Percentiles rank a stretch among this genome's conserved stretches.
phyloP scores from a whole-genome alignment of 1,140 invertebrate species.

The Phymorhynchus buccinoides region DNA sequence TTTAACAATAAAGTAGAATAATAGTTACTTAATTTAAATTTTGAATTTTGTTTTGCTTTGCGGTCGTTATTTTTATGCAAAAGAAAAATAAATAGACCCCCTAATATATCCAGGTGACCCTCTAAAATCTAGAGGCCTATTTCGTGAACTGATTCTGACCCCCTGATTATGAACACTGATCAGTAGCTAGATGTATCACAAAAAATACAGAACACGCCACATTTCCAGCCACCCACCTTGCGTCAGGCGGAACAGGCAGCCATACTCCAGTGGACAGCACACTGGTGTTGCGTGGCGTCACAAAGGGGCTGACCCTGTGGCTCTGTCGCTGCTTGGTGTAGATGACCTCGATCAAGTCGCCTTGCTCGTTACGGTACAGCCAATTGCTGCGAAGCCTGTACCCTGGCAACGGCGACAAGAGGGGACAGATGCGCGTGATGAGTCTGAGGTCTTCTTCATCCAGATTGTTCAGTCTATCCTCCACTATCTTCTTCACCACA shows the following conservation, averaged over 20 bases:
- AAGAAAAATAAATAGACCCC: too few relatives aligned
- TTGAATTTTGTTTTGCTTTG: too few relatives aligned
- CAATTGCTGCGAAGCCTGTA: conserved; percentile 61
- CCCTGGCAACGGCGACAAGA: conserved; percentile 50
- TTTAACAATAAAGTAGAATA: too few relatives aligned
- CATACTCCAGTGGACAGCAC: conserved; percentile 58
- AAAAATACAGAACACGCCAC: not conserved
- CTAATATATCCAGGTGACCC: too few relatives aligned
- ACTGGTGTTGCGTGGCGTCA: conserved; percentile 49
- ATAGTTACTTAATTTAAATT: too few relatives aligned
- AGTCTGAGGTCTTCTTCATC: conserved; percentile 56
- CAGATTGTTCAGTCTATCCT: conserved; percentile 52
- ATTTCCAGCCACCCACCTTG: conserved; percentile 50
- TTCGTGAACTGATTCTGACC: too few relatives aligned
- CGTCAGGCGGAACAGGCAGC: conserved; percentile 64
- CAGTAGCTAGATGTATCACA: too few relatives aligned
- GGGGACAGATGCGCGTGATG: conserved; percentile 62
- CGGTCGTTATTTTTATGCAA: too few relatives aligned
- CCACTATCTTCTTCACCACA: conserved; percentile 56
- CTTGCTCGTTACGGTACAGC: conserved; percentile 58
- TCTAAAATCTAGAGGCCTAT: too few relatives aligned
- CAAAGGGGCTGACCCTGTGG: conserved; percentile 38
- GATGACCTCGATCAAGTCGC: conserved; percentile 52
- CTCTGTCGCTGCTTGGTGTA: conserved; percentile 46
- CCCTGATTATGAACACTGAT: too few relatives aligned